Conservation (phyloP, 2,797 vertebrate genomes). For the Neosilurus mollespiculum region DNA sequence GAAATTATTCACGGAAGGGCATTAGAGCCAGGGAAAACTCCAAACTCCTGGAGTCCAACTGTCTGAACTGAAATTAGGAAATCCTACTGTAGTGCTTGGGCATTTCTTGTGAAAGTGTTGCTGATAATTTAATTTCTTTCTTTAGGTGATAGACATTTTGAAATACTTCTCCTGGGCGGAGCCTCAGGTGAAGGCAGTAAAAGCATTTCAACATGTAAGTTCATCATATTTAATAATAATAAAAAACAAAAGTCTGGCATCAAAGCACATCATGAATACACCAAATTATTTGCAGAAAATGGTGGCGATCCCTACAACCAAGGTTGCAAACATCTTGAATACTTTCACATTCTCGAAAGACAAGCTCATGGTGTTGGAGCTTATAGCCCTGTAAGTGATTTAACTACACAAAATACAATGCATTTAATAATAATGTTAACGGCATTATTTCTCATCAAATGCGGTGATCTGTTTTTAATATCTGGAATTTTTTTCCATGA, state of each 20-base stretch:
- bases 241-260: too few relatives aligned
- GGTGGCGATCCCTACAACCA: conserved; percentile 93
- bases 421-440: not conserved
- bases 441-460: not conserved
- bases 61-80: not conserved
- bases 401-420: not conserved
- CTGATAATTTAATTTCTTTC: not conserved
- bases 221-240: not conserved
- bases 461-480: not conserved
- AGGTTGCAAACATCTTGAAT: conserved; percentile 95
- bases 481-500: not conserved
- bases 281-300: conserved; percentile 83
- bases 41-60: not conserved
- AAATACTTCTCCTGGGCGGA: conserved; percentile 99
- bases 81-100: not conserved
- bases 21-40: not conserved
- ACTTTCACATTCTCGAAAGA: conserved; percentile 98
- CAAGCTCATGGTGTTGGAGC: conserved; percentile 89
- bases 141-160: conserved; percentile 92
- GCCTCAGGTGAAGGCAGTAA: conserved; percentile 95
- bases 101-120: not conserved
- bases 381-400: conserved; percentile 91
- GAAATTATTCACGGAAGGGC: not conserved
- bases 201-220: conserved; percentile 94
- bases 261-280: too few relatives aligned